Base-by-base conservation (phyloP, 2,888 invertebrate genomes). In the Apocheima hispidaria region DNA sequence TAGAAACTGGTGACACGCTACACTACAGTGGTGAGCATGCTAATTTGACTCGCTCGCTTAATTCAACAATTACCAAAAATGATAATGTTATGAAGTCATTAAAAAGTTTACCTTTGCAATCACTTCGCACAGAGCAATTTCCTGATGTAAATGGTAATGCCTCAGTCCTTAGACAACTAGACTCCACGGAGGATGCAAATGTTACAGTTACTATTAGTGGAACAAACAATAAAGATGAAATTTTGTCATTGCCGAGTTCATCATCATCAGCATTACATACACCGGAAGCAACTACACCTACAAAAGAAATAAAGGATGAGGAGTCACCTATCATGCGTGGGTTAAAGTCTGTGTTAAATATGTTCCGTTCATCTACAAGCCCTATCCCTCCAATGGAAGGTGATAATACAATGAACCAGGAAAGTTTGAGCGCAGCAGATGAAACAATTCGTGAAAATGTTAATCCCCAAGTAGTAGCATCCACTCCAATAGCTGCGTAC, bases 251-350 rank as follows among this genome's bases (percentile, higher is more conserved):
- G 36, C 84, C 86, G 14, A 90, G 89, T 68, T 82, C 87, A 18
- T 84, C 84, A 33, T 89, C 91, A 3, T 89, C 91, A 16, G 61
- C 73, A 0, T 65, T 77, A 2, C 81, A 83, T 33, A 90, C 92
- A 4, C 90, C 91, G 1, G 88, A 90, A 75, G 88, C 88, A 0
- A 89, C 86, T 35, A 90, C 91, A 23, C 92, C 92, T 10, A 88
- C 88, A 2, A 90, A 88, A 62, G 88, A 90, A 28, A 77, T 83
- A 0, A 85, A 86, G 65, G 85, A 88, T 62, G 84, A 81, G 44
- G 85, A 86, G 20, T 92, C 92, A 33, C 91, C 92, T 0, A 92
- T 92, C 21, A 83, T 92, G 81, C 73, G 92, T 55, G 92, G 92
- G 0, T 71, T 92, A 0, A 92, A 92, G 69, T 87, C 83, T 74